Percentiles rank a stretch among this genome's conserved stretches.
Evolutionary conservation across 2,888 invertebrate species (phyloP).

Genomic region (Eupithecia pulchellata): DNA sequence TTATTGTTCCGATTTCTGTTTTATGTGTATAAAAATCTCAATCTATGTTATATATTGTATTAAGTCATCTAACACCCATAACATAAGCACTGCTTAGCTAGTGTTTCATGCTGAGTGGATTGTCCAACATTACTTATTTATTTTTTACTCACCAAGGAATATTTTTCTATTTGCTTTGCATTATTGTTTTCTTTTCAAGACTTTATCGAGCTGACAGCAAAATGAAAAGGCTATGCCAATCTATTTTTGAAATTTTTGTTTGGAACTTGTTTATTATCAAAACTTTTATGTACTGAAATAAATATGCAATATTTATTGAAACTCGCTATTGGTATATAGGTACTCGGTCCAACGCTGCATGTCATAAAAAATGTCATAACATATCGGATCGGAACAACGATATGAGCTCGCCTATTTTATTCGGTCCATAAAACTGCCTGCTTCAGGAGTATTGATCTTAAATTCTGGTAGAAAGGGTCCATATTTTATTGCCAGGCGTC

Average conservation of each 20-base stretch:
- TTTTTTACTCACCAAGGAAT: no score
- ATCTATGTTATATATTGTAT: no score
- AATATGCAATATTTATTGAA: constrained; percentile 4
- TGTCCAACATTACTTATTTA: no score
- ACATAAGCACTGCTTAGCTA: no score
- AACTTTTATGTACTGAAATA: background rate
- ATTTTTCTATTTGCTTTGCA: no score
- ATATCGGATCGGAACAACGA: constrained; percentile 33
- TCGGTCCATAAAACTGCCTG: constrained; percentile 42
- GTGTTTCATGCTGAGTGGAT: no score
- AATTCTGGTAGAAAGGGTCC: constrained; percentile 34
- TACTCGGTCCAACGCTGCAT: constrained; percentile 37
- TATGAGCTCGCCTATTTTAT: constrained; percentile 40
- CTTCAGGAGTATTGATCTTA: constrained; percentile 43
- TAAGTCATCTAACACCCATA: no score
- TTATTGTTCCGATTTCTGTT: no score
- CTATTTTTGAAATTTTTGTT: background rate
- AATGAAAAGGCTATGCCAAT: no score
- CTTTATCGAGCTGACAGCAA: no score
- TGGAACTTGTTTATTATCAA: background rate
- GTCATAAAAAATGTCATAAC: constrained; percentile 46
- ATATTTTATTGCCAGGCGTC: constrained; percentile 38
- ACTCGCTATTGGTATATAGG: background rate
- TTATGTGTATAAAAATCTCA: no score
- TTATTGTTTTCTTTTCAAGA: no score